Evolutionary conservation across 2,113 vertebrate genomes (phyloP).

Genomic region (Phalacrocorax carbo): DNA sequence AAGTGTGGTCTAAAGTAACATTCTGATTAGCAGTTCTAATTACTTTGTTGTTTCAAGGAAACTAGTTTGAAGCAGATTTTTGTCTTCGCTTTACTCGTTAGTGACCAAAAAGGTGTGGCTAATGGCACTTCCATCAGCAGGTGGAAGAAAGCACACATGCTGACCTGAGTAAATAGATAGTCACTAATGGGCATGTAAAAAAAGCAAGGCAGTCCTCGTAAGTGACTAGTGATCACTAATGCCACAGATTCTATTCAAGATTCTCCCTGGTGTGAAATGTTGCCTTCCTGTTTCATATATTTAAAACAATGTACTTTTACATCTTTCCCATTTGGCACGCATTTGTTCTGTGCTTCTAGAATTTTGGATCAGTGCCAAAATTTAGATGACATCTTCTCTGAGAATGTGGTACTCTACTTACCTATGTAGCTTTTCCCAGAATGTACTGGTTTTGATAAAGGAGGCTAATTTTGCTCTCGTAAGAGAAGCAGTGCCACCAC

Average conservation of each 20-base stretch:
- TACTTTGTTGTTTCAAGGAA: neutral
- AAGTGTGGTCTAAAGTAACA: neutral
- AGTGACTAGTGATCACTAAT: neutral
- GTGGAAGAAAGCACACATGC: rapidly evolving
- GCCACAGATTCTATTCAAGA: neutral
- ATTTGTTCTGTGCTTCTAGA: neutral
- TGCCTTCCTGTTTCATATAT: neutral
- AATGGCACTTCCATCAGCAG: neutral
- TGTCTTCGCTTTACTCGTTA: neutral
- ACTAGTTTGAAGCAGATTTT: neutral
- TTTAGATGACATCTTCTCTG: neutral
- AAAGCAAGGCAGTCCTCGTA: neutral
- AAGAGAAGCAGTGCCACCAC: neutral
- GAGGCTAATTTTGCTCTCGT: neutral
- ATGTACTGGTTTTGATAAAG: neutral
- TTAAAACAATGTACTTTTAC: neutral
- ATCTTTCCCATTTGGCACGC: neutral
- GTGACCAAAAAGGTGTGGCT: neutral
- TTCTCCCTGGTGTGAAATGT: neutral
- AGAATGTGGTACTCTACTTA: neutral
- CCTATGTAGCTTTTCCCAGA: neutral
- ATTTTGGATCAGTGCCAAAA: neutral
- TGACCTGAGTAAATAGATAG: neutral
- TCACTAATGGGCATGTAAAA: neutral
- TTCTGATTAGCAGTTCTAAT: neutral